Base-by-base conservation (phyloP, 2,797 vertebrate species). In the Adrianichthys oophorus region DNA sequence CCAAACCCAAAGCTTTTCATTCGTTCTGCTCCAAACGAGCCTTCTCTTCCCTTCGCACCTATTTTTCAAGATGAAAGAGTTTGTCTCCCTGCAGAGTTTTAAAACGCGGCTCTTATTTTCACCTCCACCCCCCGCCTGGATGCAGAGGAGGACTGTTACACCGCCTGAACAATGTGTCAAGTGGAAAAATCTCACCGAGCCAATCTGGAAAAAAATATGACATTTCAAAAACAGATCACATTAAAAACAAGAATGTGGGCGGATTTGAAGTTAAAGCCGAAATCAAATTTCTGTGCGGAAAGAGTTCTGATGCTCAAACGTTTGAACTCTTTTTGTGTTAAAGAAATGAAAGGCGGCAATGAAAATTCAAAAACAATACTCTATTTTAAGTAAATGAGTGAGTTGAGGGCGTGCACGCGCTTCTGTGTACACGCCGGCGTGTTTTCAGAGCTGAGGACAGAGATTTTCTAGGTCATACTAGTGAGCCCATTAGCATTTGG, bases 401-500 rank as follows among this genome's bases (percentile, higher is more conserved):
- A 59, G 60, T 68, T 48, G 62, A 59, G 54, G 59, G 64, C 58
- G 48, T 19, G 24, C 47, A 19, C 52, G 45, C 53, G 24, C 62
- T 40, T 56, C 17, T 21, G 48, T 61, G 44, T 21, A 15, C 56
- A 59, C 54, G 48, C 17, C 29, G 41, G 37, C 29, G 61, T 74
- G 41, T 41, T 58, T 59, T 75, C 29, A 55, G 59, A 68, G 56
- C 44, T 37, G 44, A 61, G 46, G 50, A 69, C 26, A 32, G 49
- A 18, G 56, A 78, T 77, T 89, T 89, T 89, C 77, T 87, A 85
- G 83, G 88, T 87, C 88, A 87, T 66, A 61, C 67, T 67, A 73
- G 75, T 63, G 76, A 87, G 79, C 70, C 78, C 73, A 82, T 87
- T 87, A 83, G 78, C 78, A 80, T 70, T 65, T 73, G 62, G 70